phyloP scores from a whole-genome alignment of 2,888 invertebrate species.

The Drosophila pegasa region DNA sequence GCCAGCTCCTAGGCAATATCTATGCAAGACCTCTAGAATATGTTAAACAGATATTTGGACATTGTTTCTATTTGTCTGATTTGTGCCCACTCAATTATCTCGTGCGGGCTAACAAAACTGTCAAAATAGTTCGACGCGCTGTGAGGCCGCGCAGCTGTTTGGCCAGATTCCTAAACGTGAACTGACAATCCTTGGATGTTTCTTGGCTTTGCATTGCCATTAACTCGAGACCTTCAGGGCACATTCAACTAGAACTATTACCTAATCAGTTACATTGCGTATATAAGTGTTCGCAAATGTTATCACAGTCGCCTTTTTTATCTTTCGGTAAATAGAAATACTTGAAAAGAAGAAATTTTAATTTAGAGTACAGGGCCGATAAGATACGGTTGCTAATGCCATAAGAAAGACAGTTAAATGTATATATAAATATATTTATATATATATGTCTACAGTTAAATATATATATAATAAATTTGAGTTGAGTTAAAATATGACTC shows the following conservation, averaged over 20 bases:
- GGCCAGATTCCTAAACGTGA: conserved; percentile 6
- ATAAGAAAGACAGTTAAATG: conserved; percentile 1
- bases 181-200: neutral
- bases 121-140: conserved; percentile 46
- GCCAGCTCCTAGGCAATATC: neutral
- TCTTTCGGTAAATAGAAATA: conserved; percentile 49
- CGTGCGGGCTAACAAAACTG: conserved; percentile 20
- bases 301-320: conserved; percentile 42
- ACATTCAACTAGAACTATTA: conserved; percentile 5
- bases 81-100: conserved; percentile 38
- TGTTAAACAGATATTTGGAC: neutral
- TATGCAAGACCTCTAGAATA: neutral
- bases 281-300: conserved; percentile 24
- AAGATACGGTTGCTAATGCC: conserved; percentile 41
- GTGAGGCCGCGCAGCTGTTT: conserved; percentile 46
- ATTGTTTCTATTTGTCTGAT: conserved; percentile 1
- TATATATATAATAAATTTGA: conserved; percentile 26
- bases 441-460: no score
- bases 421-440: neutral
- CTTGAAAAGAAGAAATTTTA: conserved; percentile 59
- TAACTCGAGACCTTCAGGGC: conserved; percentile 15
- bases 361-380: conserved; percentile 54
- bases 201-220: neutral
- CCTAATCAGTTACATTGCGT: conserved; percentile 18
- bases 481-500: conserved; percentile 44